A percentile compares a stretch with the other conserved stretches of the same genome.
These are phyloP conservation scores for Brenthis hecate DNA, from an alignment of 2,888 invertebrate genomes.

Conservation along the genomic window DNA sequence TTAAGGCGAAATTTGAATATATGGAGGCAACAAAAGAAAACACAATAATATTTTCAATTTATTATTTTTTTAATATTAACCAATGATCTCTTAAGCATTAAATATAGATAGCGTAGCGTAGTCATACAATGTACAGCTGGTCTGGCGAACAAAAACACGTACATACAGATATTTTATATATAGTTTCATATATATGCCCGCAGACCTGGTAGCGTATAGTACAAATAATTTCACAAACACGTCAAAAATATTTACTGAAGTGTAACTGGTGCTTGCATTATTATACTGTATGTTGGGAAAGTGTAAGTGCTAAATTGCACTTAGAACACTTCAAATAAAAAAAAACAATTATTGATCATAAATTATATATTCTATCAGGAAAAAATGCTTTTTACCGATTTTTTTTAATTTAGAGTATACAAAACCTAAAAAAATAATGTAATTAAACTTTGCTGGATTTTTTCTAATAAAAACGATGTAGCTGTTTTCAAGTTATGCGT, in stretches of 20 bases:
- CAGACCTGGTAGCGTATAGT: constrained; percentile 49
- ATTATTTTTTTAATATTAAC: constrained; percentile 76
- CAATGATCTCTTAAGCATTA: constrained; percentile 76
- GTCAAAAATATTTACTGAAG: constrained; percentile 41
- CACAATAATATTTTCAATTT: constrained; percentile 54
- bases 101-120: constrained; percentile 71
- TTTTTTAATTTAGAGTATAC: no score
- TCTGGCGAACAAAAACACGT: constrained; percentile 31
- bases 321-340: neutral
- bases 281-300: neutral
- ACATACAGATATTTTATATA: constrained; percentile 30
- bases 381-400: no score
- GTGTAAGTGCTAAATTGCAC: constrained; percentile 8
- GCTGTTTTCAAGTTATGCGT: no score
- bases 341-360: neutral
- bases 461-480: no score
- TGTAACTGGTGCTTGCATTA: constrained; percentile 12
- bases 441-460: no score
- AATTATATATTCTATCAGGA: no score
- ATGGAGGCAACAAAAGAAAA: constrained; percentile 6
- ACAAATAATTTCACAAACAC: constrained; percentile 61
- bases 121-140: constrained; percentile 49
- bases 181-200: constrained; percentile 29
- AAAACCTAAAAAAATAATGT: no score
- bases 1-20: no score